Percentiles rank a stretch among this genome's conserved stretches.
phyloP scores from a whole-genome alignment of 2,888 invertebrate species.

The Tenthredo notha region DNA sequence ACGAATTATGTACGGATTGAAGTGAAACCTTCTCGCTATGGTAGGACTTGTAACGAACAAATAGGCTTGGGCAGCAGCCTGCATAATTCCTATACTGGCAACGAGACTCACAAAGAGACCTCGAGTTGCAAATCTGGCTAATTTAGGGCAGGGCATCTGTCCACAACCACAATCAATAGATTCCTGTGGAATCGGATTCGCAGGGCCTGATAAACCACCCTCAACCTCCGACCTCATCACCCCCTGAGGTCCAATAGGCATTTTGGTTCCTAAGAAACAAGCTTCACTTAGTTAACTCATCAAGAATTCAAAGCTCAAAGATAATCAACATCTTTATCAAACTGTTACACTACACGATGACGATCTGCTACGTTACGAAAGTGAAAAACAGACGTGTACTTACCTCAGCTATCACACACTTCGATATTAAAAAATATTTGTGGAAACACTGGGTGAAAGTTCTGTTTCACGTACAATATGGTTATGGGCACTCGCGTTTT shows the following conservation, averaged over 20 bases:
- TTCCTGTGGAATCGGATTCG: slow-evolving; percentile 72
- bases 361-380: slow-evolving; percentile 5
- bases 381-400: slow-evolving; percentile 2
- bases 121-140: slow-evolving; percentile 74
- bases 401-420: slow-evolving; percentile 17
- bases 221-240: slow-evolving; percentile 72
- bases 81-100: slow-evolving; percentile 71
- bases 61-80: slow-evolving; percentile 72
- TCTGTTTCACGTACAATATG: not conserved
- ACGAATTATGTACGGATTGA: slow-evolving; percentile 72
- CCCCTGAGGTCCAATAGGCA: slow-evolving; percentile 72
- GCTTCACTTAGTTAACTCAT: not conserved
- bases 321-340: slow-evolving; percentile 2
- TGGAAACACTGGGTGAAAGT: not conserved
- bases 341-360: not conserved
- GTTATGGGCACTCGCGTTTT: not conserved
- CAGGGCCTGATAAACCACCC: slow-evolving; percentile 72
- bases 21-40: slow-evolving; percentile 72
- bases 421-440: not conserved
- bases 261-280: slow-evolving; percentile 54
- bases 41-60: slow-evolving; percentile 69
- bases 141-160: slow-evolving; percentile 70
- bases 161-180: slow-evolving; percentile 75
- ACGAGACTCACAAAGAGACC: slow-evolving; percentile 70
- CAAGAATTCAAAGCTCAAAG: not conserved